Conservation (phyloP, 2,888 invertebrate species). For the Panopea generosa region DNA sequence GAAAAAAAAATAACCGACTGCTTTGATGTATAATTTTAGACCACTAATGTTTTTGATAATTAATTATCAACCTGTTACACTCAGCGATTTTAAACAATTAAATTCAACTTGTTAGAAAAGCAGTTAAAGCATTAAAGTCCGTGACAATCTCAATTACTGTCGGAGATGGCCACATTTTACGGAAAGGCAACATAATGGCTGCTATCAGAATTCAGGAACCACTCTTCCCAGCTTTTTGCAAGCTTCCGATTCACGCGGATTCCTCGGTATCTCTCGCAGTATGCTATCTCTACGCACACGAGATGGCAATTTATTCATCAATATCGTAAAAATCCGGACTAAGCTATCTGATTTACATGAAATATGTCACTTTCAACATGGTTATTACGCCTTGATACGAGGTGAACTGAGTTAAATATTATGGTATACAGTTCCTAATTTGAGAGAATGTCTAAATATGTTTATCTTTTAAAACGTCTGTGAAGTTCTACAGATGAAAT, state of each 20-base stretch:
- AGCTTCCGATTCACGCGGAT: conserved; percentile 56
- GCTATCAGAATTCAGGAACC: conserved; percentile 61
- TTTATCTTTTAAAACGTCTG: conserved; percentile 60
- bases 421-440: conserved; percentile 62
- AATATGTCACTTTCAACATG: conserved; percentile 62
- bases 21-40: too few relatives aligned
- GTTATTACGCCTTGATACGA: conserved; percentile 58
- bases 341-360: conserved; percentile 57
- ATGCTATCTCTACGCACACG: conserved; percentile 48
- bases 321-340: conserved; percentile 45
- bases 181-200: conserved; percentile 53
- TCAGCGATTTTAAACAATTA: conserved; percentile 3
- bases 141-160: conserved; percentile 46
- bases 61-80: too few relatives aligned
- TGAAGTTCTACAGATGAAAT: conserved; percentile 53
- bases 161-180: conserved; percentile 33
- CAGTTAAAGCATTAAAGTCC: conserved; percentile 24
- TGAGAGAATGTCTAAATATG: conserved; percentile 51
- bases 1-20: too few relatives aligned
- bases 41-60: too few relatives aligned
- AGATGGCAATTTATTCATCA: conserved; percentile 67
- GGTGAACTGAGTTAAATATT: conserved; percentile 56
- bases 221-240: conserved; percentile 42
- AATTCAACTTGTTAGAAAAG: conserved; percentile 19
- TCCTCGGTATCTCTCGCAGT: conserved; percentile 37